phyloP scores from a whole-genome alignment of 2,113 vertebrate species.

The Ariopsis seemanni region DNA sequence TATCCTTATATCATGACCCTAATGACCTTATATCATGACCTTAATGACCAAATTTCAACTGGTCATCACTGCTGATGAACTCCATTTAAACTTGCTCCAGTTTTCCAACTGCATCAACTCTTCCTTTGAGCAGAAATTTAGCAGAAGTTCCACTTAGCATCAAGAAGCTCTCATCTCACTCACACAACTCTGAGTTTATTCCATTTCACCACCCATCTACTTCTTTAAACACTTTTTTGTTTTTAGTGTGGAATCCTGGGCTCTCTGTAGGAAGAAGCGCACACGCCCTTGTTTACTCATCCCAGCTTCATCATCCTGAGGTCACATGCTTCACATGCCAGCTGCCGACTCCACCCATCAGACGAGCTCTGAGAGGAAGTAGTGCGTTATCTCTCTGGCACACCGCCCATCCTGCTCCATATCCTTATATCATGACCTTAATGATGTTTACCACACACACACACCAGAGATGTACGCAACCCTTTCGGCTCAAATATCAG shows the following conservation, averaged over 20 bases:
- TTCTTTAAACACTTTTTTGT: not conserved
- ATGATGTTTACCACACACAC: constrained; percentile 9
- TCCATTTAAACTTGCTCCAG: no score
- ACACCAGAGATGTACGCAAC: not conserved
- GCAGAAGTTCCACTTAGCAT: no score
- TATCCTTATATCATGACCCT: no score
- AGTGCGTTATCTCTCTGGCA: constrained; percentile 35
- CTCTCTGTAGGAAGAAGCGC: not conserved
- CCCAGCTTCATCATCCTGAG: not conserved
- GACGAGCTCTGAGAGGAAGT: constrained; percentile 35
- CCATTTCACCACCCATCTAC: not conserved
- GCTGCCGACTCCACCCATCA: constrained; percentile 1
- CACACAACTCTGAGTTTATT: no score
- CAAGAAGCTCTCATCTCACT: no score
- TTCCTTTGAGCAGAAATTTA: no score
- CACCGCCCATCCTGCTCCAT: constrained; percentile 18
- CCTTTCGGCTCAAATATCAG: constrained; percentile 6
- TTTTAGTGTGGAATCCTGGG: not conserved
- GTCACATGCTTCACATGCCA: constrained; percentile 40
- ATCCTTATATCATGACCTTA: constrained; percentile 16
- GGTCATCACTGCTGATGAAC: no score
- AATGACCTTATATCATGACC: no score
- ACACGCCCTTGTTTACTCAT: constrained; percentile 5
- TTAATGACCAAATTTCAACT: no score
- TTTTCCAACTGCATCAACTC: no score